Evolutionary conservation across 2,888 invertebrate genomes (phyloP), one percentile per base, ranked within the genome.

Genomic region (Apodemia duryi): DNA sequence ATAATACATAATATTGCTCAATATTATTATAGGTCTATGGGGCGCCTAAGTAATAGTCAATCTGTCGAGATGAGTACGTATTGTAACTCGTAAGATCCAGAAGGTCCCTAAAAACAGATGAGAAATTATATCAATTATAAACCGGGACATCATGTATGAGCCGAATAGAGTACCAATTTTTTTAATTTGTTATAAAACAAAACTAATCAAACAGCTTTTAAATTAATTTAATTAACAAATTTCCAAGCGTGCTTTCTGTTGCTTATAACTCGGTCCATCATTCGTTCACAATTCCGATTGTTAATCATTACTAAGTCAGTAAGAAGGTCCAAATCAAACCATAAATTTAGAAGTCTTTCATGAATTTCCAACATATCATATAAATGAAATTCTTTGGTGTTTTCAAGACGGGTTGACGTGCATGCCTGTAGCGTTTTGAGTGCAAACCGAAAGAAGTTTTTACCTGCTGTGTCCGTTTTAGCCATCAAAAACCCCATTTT

Each of bases 401-500:
- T 6, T 0, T 9, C 6, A 6, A 71, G 65, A 32, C 72, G 70
- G 0, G 65, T 13, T 2, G 66, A 6, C 0, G 65, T 11, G 10
- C 83, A 83, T 0, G 67, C 51, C 28, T 70, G 72, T 5, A 73
- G 72, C 0, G 73, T 66, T 9, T 72, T 75, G 10, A 65, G 74
- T 0, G 76, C 70, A n/a, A 77, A 75, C 9, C 71, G 69, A 0
- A 71, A 66, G 13, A 82, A 83, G 0, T 68, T 73, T 35, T 79
- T 84, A 5, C 75, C 75, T 0, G 75, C 73, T 0, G 70, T 73
- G 32, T 87, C 87, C 0, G 79, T 76, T 70, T 82, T 86, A 43
- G 79, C 77, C 43, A 78, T 77, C 6, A 87, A 57, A 29, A 78
- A 86, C 0, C 87, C 87, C 86, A 87, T 85, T 72, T 81, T 86